A percentile compares a stretch with the other conserved stretches of the same genome.
Evolutionary conservation across 2,797 vertebrate genomes (phyloP).

Genomic region (Lacerta viridis): DNA sequence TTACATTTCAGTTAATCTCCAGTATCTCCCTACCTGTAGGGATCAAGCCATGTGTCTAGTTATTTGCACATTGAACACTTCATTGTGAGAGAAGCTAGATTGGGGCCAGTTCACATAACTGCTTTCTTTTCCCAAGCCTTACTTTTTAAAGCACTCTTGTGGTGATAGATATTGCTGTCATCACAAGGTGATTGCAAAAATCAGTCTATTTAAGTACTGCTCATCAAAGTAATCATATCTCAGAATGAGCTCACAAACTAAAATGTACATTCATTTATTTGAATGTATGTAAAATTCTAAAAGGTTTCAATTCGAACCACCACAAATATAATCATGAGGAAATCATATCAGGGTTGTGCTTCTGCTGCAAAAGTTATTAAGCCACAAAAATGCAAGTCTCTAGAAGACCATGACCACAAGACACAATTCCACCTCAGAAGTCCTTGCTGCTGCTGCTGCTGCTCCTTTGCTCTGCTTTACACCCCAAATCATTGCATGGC

Average conservation of each 20-base stretch:
- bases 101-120: background rate
- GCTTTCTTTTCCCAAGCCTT: background rate
- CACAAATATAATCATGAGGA: background rate
- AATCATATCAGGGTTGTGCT: constrained; percentile 5
- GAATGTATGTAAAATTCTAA: background rate
- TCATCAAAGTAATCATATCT: constrained; percentile 7
- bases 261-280: background rate
- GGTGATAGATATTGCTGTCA: background rate
- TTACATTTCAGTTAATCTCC: constrained; percentile 3
- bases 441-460: background rate
- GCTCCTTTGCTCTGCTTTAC: background rate
- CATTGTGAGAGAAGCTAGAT: background rate
- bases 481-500: background rate
- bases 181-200: background rate
- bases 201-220: background rate
- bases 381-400: background rate
- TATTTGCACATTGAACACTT: background rate
- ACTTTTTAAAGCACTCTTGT: background rate
- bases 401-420: background rate
- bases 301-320: constrained; percentile 31
- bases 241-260: constrained; percentile 1
- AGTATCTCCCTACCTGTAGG: background rate
- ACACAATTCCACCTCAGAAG: background rate
- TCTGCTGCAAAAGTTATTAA: background rate
- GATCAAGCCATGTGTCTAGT: background rate